A percentile compares a stretch with the other conserved stretches of the same genome.
Conservation (phyloP, 2,888 invertebrate species). For the Nemapogon koenigi region DNA sequence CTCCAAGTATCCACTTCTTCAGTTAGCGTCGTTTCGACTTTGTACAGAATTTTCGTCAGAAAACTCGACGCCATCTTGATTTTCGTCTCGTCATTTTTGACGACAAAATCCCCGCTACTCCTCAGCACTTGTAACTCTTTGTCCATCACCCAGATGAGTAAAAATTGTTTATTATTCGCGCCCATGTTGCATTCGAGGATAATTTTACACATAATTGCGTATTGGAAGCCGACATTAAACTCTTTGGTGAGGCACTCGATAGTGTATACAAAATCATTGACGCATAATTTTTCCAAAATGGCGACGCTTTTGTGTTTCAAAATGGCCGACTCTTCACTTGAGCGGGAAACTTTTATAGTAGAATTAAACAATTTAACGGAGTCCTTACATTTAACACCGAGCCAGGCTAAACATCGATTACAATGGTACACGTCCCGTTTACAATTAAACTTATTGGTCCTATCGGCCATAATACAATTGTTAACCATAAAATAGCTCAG, state of each 20-base stretch:
- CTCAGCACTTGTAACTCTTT: constrained; percentile 60
- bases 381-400: constrained; percentile 54
- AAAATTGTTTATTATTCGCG: constrained; percentile 45
- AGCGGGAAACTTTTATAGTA: constrained; percentile 46
- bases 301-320: constrained; percentile 12
- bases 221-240: constrained; percentile 48
- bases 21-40: constrained; percentile 44
- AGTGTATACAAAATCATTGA: constrained; percentile 59
- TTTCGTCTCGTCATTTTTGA: constrained; percentile 26
- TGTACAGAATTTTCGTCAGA: constrained; percentile 66
- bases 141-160: constrained; percentile 69
- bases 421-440: constrained; percentile 59
- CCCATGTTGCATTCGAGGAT: constrained; percentile 55
- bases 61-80: constrained; percentile 44
- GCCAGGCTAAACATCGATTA: constrained; percentile 63
- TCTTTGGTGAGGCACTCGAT: constrained; percentile 57
- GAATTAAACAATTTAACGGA: constrained; percentile 65
- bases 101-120: constrained; percentile 24
- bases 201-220: constrained; percentile 61
- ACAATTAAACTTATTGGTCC: constrained; percentile 45
- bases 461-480: constrained; percentile 37
- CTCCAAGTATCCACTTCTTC: constrained; percentile 58
- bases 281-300: constrained; percentile 26
- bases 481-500: constrained; percentile 62
- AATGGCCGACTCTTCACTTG: constrained; percentile 24